Conservation (phyloP, 2,797 vertebrate genomes). For the Mormyrus proboscirostris region DNA sequence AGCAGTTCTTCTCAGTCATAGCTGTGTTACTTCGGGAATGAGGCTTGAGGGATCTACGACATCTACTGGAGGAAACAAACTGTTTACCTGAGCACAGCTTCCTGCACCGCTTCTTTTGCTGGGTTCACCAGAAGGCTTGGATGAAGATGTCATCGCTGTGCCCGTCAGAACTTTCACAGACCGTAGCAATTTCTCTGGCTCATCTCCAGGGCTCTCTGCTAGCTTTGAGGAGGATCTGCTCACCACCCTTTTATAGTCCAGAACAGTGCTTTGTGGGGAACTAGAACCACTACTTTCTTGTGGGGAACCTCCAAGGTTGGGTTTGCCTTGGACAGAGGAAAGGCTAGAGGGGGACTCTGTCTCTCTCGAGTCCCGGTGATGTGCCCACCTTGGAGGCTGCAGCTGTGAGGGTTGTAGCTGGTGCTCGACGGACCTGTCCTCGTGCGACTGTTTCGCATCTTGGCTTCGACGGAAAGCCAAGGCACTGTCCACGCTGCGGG, state of each 20-base stretch:
- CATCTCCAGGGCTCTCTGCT: slow-evolving; percentile 22
- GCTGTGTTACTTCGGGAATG: neutral
- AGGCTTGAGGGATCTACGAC: neutral
- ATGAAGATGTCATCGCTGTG: slow-evolving; percentile 31
- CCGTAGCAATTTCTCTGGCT: slow-evolving; percentile 32
- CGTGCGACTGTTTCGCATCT: slow-evolving; percentile 56
- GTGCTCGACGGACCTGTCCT: slow-evolving; percentile 72
- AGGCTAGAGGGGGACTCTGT: slow-evolving; percentile 37
- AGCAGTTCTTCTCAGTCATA: neutral
- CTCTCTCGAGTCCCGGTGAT: slow-evolving; percentile 39
- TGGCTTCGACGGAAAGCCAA: slow-evolving; percentile 60
- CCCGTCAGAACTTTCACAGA: slow-evolving; percentile 35
- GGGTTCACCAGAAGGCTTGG: slow-evolving; percentile 31
- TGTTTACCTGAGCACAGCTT: slow-evolving; percentile 56
- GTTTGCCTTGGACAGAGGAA: slow-evolving; percentile 39
- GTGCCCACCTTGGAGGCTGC: slow-evolving; percentile 57
- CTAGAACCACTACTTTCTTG: slow-evolving; percentile 29
- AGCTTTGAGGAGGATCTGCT: slow-evolving; percentile 26
- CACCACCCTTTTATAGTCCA: slow-evolving; percentile 31
- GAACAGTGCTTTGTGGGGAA: slow-evolving; percentile 34
- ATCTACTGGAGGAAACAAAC: neutral
- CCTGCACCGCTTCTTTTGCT: slow-evolving; percentile 36
- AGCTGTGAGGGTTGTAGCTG: slow-evolving; percentile 76
- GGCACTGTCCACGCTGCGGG: slow-evolving; percentile 77
- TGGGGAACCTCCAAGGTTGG: slow-evolving; percentile 36